These are phyloP conservation scores for Sylvilagus floridanus DNA, from an alignment of 2,797 vertebrate genomes.

Conservation along the genomic window DNA sequence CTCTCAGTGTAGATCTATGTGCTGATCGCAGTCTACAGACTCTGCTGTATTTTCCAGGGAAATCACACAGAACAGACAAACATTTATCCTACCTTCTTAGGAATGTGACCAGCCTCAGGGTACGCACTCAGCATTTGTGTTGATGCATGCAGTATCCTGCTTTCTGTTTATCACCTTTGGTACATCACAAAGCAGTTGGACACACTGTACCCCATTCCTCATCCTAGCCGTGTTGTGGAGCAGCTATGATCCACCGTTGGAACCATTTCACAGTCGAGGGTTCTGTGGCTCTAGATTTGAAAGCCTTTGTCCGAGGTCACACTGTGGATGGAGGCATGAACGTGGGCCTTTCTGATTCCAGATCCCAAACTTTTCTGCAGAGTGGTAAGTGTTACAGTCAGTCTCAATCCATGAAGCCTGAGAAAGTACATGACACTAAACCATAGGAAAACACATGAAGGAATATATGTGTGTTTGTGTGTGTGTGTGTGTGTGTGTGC, in stretches of 20 bases:
- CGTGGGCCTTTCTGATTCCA: background rate
- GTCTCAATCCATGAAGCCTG: background rate
- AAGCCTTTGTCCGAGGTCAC: constrained; percentile 2
- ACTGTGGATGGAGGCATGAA: background rate
- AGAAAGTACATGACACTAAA: background rate
- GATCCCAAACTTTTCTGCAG: background rate
- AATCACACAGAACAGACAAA: background rate
- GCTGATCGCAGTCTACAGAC: background rate
- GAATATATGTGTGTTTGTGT: background rate
- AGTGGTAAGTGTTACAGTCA: background rate
- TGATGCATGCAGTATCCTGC: background rate
- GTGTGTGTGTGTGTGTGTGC: background rate
- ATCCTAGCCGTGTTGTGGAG: background rate
- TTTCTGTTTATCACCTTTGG: background rate
- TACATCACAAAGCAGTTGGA: background rate
- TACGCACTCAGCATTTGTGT: background rate
- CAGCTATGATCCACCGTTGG: background rate
- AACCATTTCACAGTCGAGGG: background rate
- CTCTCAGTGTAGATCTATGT: background rate
- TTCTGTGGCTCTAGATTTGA: background rate
- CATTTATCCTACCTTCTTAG: background rate
- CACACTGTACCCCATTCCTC: background rate
- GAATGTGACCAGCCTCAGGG: background rate
- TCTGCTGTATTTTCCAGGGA: background rate
- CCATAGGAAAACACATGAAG: background rate